These are phyloP conservation scores for Fringilla coelebs DNA, from an alignment of 2,797 vertebrate genomes.

Conservation along the genomic window DNA sequence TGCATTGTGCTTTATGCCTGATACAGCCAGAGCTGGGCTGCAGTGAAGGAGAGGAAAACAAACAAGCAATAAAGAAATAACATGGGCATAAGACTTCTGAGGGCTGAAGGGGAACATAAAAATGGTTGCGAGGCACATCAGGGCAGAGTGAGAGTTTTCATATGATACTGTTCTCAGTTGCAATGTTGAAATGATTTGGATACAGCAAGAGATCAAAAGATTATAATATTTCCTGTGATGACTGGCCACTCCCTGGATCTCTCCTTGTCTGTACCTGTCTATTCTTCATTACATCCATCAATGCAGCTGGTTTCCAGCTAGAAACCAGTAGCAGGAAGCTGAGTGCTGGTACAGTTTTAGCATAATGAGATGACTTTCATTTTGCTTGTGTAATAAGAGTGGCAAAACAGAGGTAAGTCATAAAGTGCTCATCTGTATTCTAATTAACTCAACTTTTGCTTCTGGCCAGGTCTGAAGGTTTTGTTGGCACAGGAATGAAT, in stretches of 20 bases:
- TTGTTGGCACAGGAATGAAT: constrained; percentile 51
- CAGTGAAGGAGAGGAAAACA: background rate
- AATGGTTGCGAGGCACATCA: background rate
- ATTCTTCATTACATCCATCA: background rate
- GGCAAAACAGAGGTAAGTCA: constrained; percentile 45
- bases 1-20: background rate
- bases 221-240: constrained; percentile 5
- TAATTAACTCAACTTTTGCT: constrained; percentile 60
- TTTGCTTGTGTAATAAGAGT: constrained; percentile 42
- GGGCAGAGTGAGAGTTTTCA: background rate
- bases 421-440: constrained; percentile 57
- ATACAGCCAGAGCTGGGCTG: background rate
- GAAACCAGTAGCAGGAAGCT: constrained; percentile 40
- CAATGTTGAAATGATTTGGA: constrained; percentile 8
- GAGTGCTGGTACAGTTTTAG: background rate
- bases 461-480: constrained; percentile 46
- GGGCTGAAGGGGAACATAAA: background rate
- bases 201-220: constrained; percentile 36
- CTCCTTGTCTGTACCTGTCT: constrained; percentile 44
- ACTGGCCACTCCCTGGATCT: background rate
- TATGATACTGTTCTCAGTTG: background rate
- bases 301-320: constrained; percentile 6
- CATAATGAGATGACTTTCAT: constrained; percentile 44
- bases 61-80: constrained; percentile 13
- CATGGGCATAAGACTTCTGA: background rate